phyloP scores from a whole-genome alignment of 2,797 vertebrate genomes.

The Pachyuromys duprasi region DNA sequence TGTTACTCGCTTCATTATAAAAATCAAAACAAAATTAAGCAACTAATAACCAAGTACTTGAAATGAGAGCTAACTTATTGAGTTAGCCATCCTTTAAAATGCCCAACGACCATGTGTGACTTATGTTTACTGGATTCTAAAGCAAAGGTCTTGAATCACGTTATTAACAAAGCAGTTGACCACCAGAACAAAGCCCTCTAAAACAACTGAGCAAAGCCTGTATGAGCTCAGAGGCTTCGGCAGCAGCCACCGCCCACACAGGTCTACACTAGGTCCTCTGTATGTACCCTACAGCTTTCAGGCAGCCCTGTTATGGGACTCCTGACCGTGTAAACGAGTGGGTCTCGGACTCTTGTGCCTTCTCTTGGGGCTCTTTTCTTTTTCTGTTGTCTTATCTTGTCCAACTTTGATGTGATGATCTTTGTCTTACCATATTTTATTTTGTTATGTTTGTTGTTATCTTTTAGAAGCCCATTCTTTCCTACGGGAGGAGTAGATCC shows the following conservation, averaged over 20 bases:
- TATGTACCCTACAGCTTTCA: background rate
- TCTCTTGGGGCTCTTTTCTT: background rate
- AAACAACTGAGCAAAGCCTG: background rate
- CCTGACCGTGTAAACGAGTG: background rate
- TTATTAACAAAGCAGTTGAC: background rate
- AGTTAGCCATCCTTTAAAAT: background rate
- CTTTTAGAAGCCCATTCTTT: background rate
- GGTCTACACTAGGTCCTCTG: background rate
- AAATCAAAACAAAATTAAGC: conserved; percentile 33
- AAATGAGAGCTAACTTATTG: background rate
- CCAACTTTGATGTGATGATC: background rate
- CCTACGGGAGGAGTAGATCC: background rate
- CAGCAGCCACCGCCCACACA: background rate
- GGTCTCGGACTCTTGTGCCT: background rate
- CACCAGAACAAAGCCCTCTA: background rate
- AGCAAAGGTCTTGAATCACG: background rate
- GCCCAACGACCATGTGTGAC: background rate
- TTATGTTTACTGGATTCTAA: background rate
- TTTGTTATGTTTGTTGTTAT: background rate
- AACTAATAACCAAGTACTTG: background rate
- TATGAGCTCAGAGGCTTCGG: background rate
- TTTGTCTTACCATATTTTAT: background rate
- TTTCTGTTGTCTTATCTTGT: background rate
- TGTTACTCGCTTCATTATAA: background rate
- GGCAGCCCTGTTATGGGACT: background rate